These are phyloP conservation scores for Agrotis segetum DNA, from an alignment of 2,888 invertebrate genomes.

Conservation along the genomic window DNA sequence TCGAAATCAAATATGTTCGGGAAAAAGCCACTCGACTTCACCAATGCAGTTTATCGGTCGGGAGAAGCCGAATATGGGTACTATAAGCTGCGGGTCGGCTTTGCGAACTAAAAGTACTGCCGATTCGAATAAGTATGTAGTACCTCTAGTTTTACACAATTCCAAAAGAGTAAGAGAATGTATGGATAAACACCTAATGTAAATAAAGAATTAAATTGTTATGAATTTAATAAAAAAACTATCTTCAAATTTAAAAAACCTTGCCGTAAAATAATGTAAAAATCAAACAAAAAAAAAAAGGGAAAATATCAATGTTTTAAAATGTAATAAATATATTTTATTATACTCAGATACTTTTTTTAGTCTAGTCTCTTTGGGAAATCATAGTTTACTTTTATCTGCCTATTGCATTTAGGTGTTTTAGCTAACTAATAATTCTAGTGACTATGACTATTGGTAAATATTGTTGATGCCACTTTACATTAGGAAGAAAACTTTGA, in stretches of 20 bases:
- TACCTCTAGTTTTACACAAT: neutral
- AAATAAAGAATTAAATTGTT: conserved; percentile 34
- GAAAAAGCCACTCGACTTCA: neutral
- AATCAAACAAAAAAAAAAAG: conserved; percentile 39
- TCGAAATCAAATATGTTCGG: neutral
- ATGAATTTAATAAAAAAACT: conserved; percentile 23
- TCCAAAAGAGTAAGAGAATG: neutral
- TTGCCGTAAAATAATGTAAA: conserved; percentile 50
- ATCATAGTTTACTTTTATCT: conserved; percentile 51
- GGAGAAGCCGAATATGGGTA: too few species aligned
- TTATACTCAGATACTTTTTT: conserved; percentile 42
- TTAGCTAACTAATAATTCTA: conserved; percentile 59
- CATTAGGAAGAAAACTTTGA: conserved; percentile 12
- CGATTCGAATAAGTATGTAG: neutral
- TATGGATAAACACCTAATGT: neutral
- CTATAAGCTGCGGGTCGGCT: neutral
- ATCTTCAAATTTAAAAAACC: conserved; percentile 19
- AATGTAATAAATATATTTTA: conserved; percentile 56
- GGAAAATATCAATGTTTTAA: conserved; percentile 46
- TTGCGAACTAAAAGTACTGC: neutral
- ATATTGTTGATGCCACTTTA: conserved; percentile 48
- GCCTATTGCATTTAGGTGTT: conserved; percentile 70
- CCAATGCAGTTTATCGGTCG: too few species aligned
- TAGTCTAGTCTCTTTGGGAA: conserved; percentile 58
- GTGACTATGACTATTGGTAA: conserved; percentile 35